Conservation (phyloP, 2,888 invertebrate genomes). For the Hirtodrosophila duncani region DNA sequence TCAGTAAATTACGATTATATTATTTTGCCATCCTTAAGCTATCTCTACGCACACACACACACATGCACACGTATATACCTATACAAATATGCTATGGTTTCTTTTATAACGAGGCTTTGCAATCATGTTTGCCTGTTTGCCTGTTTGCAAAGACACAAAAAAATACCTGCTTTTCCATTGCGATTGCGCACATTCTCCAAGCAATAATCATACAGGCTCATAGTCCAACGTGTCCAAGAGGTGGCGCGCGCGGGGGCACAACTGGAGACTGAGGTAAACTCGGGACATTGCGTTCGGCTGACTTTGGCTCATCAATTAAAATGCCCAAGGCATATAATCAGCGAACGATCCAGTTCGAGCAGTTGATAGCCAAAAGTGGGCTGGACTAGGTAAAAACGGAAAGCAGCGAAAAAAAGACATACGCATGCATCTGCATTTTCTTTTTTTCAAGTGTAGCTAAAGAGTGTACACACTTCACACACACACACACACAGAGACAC, state of each 20-base stretch:
- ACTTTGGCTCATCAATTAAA: slow-evolving; percentile 57
- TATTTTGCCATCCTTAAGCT: too few species aligned
- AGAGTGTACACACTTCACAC: slow-evolving; percentile 26
- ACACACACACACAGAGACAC: slow-evolving; percentile 13
- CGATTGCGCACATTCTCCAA: slow-evolving; percentile 20
- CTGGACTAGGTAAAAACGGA: slow-evolving; percentile 23
- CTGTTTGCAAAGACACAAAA: slow-evolving; percentile 6
- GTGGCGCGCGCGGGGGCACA: slow-evolving; percentile 11
- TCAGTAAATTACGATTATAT: too few species aligned
- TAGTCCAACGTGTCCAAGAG: slow-evolving; percentile 3
- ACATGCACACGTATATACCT: too few species aligned
- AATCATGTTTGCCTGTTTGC: background rate
- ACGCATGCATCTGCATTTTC: slow-evolving; percentile 1
- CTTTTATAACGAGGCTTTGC: background rate
- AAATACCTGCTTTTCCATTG: slow-evolving; percentile 10
- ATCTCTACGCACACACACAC: too few species aligned
- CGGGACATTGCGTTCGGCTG: slow-evolving; percentile 30
- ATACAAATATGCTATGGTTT: too few species aligned
- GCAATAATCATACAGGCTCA: slow-evolving; percentile 42
- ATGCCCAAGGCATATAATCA: slow-evolving; percentile 46
- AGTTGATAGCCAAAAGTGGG: slow-evolving; percentile 21
- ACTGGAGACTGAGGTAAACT: slow-evolving; percentile 11
- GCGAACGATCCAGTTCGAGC: slow-evolving; percentile 15
- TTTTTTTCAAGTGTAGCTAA: slow-evolving; percentile 31
- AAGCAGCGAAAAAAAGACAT: background rate